Percentiles rank a stretch among this genome's conserved stretches.
Conservation (phyloP, 2,888 invertebrate genomes). For the Mimachlamys varia region DNA sequence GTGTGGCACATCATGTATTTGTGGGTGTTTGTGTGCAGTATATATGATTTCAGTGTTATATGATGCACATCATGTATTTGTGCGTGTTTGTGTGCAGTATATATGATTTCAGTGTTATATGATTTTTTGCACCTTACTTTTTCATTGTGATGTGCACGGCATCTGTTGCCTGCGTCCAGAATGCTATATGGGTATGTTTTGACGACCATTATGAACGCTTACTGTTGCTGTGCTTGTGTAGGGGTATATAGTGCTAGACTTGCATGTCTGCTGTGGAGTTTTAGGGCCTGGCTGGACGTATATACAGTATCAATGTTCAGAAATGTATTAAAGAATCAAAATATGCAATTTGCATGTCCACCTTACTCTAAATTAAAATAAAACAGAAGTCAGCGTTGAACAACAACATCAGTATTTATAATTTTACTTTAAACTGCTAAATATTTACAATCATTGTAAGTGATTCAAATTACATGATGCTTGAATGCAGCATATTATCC, state of each 20-base stretch:
- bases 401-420: no score
- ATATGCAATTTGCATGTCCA: background rate
- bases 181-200: conserved; percentile 31
- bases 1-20: no score
- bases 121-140: conserved; percentile 15
- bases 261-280: conserved; percentile 17
- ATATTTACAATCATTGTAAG: no score
- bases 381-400: background rate
- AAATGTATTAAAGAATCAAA: background rate
- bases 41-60: background rate
- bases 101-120: background rate
- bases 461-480: no score
- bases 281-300: background rate
- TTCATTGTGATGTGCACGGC: background rate
- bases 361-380: background rate
- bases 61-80: background rate
- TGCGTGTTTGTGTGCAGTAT: no score
- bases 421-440: no score
- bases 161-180: background rate
- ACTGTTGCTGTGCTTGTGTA: background rate
- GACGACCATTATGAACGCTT: background rate
- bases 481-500: no score
- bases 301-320: background rate
- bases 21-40: no score
- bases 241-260: background rate